phyloP scores from a whole-genome alignment of 1,140 invertebrate species.

The Drosophila cardini region DNA sequence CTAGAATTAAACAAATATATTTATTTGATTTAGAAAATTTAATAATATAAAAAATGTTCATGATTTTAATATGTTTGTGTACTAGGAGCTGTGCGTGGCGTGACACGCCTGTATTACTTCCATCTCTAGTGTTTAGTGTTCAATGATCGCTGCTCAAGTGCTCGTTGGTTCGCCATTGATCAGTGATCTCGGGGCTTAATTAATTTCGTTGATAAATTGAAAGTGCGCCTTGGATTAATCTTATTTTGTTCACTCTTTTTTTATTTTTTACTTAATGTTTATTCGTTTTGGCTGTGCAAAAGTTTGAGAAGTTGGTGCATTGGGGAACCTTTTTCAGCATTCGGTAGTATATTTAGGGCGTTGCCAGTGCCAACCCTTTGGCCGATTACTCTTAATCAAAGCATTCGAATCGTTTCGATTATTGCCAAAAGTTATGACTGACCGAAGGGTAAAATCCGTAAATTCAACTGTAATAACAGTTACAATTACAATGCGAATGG shows the following conservation, averaged over 20 bases:
- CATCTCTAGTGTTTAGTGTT: slow-evolving; percentile 24
- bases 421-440: slow-evolving; percentile 57
- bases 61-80: no score
- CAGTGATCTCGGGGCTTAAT: slow-evolving; percentile 68
- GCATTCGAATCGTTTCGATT: slow-evolving; percentile 64
- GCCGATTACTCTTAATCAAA: slow-evolving; percentile 64
- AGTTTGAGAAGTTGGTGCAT: slow-evolving; percentile 60
- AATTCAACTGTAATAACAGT: slow-evolving; percentile 28
- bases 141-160: slow-evolving; percentile 33
- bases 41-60: no score
- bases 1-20: no score
- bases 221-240: slow-evolving; percentile 61
- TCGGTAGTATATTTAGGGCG: slow-evolving; percentile 77
- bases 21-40: no score
- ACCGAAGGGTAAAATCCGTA: slow-evolving; percentile 34
- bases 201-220: slow-evolving; percentile 83
- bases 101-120: slow-evolving; percentile 1
- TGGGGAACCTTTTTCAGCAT: slow-evolving; percentile 38
- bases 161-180: slow-evolving; percentile 67
- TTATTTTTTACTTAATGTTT: slow-evolving; percentile 22
- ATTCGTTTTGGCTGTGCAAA: slow-evolving; percentile 65
- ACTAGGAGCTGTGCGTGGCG: background rate
- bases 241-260: background rate
- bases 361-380: slow-evolving; percentile 66
- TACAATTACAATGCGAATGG: slow-evolving; percentile 44